phyloP scores from a whole-genome alignment of 2,797 vertebrate species.

The Xenops minutus region DNA sequence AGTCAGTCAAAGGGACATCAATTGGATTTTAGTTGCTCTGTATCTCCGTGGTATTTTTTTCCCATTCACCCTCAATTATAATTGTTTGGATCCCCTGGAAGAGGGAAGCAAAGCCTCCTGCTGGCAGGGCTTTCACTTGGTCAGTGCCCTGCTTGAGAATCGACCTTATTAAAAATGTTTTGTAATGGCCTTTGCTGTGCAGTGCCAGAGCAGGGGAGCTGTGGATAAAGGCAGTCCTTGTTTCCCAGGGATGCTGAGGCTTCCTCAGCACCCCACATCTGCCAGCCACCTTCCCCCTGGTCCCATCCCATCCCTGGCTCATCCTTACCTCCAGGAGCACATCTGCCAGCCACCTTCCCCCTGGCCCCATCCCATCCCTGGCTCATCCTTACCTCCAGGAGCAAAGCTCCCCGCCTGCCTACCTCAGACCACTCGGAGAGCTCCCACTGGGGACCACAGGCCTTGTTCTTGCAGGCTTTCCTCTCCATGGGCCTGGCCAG shows the following conservation, averaged over 20 bases:
- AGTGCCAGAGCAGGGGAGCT: not conserved
- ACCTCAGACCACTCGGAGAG: constrained; percentile 87
- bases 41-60: not conserved
- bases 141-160: not conserved
- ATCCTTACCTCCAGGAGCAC: too few relatives aligned
- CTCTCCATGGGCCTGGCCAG: constrained; percentile 84
- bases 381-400: not conserved
- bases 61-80: not conserved
- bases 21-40: not conserved
- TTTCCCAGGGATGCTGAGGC: not conserved
- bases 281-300: not conserved
- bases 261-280: not conserved
- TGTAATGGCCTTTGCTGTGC: not conserved
- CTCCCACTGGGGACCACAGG: constrained; percentile 90
- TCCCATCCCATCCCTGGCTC: not conserved
- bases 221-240: not conserved
- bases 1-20: not conserved
- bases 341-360: not conserved
- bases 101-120: not conserved
- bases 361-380: not conserved
- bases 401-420: not conserved
- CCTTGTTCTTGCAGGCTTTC: constrained; percentile 86
- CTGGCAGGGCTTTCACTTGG: not conserved
- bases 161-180: not conserved
- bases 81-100: not conserved